Evolutionary conservation across 2,113 vertebrate genomes (phyloP).

Genomic region (Protomyctophum bolini): DNA sequence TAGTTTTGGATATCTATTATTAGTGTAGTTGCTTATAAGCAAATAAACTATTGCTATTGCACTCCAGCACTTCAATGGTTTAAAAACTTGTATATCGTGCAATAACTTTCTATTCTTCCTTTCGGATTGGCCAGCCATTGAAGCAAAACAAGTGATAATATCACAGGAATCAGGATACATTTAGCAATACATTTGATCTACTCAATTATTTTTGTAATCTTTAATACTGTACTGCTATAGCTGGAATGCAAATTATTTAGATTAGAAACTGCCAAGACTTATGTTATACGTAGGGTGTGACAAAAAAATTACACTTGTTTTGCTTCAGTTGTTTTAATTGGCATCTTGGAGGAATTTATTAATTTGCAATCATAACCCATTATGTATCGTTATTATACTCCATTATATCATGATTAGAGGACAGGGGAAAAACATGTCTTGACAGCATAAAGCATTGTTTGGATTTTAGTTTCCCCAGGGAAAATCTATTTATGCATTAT

Average conservation of each 20-base stretch:
- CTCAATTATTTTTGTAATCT: background rate
- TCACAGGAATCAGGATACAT: background rate
- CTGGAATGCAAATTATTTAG: background rate
- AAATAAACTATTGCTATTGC: no score
- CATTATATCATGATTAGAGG: constrained; percentile 23
- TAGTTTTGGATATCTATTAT: no score
- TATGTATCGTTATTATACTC: constrained; percentile 15
- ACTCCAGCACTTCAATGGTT: no score
- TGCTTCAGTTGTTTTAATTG: constrained; percentile 29
- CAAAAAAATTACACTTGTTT: constrained; percentile 18
- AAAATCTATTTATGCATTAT: no score
- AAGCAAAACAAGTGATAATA: background rate
- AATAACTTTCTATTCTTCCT: no score
- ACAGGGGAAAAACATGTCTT: background rate
- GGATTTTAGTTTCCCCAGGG: constrained; percentile 3
- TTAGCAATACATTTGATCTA: background rate
- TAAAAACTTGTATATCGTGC: no score
- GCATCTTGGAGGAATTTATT: constrained; percentile 21
- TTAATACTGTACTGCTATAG: no score
- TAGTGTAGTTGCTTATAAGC: no score
- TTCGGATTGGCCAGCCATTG: no score
- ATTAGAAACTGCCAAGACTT: constrained; percentile 2
- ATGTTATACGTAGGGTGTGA: constrained; percentile 8
- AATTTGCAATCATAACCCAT: constrained; percentile 24
- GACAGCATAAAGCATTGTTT: background rate